A percentile compares a stretch with the other conserved stretches of the same genome.
Evolutionary conservation across 2,888 invertebrate genomes (phyloP).

Genomic region (Liodrosophila aerea): DNA sequence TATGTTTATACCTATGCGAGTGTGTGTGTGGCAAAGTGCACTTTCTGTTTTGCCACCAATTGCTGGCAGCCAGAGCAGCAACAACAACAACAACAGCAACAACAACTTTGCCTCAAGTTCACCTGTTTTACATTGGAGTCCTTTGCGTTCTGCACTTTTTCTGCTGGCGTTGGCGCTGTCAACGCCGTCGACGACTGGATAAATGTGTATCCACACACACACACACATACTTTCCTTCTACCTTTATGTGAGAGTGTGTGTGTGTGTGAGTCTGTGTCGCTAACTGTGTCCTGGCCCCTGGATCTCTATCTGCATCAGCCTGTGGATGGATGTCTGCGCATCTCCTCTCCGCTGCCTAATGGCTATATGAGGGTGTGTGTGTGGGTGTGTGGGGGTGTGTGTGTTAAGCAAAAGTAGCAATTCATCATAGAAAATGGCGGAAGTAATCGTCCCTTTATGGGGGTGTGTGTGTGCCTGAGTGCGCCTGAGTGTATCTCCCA

Average conservation of each 20-base stretch:
- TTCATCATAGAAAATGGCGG: constrained; percentile 82
- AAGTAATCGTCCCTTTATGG: constrained; percentile 72
- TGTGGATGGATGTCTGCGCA: constrained; percentile 61
- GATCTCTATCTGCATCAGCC: constrained; percentile 7
- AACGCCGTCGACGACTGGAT: constrained; percentile 71
- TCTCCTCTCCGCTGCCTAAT: constrained; percentile 53
- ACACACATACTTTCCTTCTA: constrained; percentile 2
- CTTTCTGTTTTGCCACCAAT: constrained; percentile 68
- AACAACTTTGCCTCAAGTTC: constrained; percentile 49
- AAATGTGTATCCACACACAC: constrained; percentile 63
- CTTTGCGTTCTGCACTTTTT: constrained; percentile 46
- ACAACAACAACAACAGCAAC: constrained; percentile 26
- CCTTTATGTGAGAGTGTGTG: constrained; percentile 8
- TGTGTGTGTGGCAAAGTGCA: constrained; percentile 54
- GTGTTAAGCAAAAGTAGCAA: constrained; percentile 75
- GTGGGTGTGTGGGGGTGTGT: constrained; percentile 30
- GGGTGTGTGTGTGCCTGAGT: constrained; percentile 43
- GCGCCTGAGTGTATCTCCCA: constrained; percentile 28
- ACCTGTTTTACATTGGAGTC: constrained; percentile 64
- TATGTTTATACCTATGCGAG: constrained; percentile 15
- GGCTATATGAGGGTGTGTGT: constrained; percentile 18
- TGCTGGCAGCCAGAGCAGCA: constrained; percentile 48
- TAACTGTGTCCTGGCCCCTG: constrained; percentile 42
- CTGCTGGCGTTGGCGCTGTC: constrained; percentile 59
- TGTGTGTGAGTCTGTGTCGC: constrained; percentile 43